Percentiles rank a stretch among this genome's conserved stretches.
phyloP scores from a whole-genome alignment of 2,113 vertebrate genomes.

The Acanthisitta chloris region DNA sequence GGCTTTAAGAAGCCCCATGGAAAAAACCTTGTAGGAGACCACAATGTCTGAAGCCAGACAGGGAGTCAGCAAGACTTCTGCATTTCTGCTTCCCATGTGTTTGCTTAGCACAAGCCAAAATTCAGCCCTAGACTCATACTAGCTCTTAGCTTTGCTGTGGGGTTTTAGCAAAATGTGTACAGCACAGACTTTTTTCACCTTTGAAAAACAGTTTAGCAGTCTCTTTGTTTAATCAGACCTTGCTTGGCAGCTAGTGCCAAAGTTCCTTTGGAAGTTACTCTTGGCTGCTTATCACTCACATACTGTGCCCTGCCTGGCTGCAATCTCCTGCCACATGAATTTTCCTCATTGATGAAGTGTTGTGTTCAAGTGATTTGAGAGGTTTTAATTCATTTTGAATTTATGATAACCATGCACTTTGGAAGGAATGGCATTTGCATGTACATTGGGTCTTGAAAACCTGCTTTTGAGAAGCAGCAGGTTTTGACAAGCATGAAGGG shows the following conservation, averaged over 20 bases:
- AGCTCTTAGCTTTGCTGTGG: neutral
- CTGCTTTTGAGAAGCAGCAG: neutral
- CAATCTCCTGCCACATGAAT: neutral
- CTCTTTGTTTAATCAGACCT: neutral
- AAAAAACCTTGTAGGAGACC: neutral
- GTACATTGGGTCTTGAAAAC: neutral
- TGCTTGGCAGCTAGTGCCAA: neutral
- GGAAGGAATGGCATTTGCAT: neutral
- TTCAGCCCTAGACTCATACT: neutral
- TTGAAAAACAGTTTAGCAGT: neutral
- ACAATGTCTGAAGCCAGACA: rapidly evolving
- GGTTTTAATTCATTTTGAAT: neutral
- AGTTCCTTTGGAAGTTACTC: neutral
- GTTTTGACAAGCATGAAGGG: neutral
- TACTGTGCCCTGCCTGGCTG: neutral
- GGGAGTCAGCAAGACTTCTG: neutral
- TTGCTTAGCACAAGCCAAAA: neutral
- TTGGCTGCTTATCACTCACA: neutral
- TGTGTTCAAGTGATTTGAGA: neutral
- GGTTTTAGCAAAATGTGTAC: neutral
- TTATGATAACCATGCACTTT: neutral
- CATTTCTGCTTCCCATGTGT: neutral
- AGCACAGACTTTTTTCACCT: neutral
- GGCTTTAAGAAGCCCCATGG: neutral
- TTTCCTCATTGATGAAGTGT: neutral